phyloP scores from a whole-genome alignment of 2,113 vertebrate genomes.

The Opisthocomus hoazin region DNA sequence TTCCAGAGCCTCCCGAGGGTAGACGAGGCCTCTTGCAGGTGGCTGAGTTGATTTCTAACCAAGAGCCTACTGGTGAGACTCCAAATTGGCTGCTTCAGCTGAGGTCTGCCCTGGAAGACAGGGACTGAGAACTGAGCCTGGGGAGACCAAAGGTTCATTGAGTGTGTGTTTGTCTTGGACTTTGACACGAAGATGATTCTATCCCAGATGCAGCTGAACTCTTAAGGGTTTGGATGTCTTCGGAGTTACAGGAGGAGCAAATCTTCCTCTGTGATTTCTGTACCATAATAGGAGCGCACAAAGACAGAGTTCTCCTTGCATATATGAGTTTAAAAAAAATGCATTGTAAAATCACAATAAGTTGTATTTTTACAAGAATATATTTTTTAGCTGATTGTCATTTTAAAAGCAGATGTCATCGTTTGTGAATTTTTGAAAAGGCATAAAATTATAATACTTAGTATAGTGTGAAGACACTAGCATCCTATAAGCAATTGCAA shows the following conservation, averaged over 20 bases:
- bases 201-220: neutral
- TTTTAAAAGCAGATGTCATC: neutral
- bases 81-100: neutral
- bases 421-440: too few relatives aligned
- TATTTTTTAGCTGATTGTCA: neutral
- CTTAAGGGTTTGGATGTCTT: neutral
- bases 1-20: neutral
- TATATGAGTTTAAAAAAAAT: neutral
- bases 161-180: conserved; percentile 16
- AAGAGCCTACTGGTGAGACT: neutral
- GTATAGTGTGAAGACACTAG: neutral
- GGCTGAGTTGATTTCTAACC: neutral
- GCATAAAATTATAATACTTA: neutral
- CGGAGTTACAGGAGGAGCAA: neutral
- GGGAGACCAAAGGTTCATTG: neutral
- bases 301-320: neutral
- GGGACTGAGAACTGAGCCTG: neutral
- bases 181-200: neutral
- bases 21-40: neutral
- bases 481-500: neutral
- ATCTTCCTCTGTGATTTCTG: neutral
- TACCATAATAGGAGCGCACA: neutral
- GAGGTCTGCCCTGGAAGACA: neutral
- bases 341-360: neutral
- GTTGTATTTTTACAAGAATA: neutral